Conservation (phyloP, 2,113 vertebrate species). For the Sardina pilchardus region DNA sequence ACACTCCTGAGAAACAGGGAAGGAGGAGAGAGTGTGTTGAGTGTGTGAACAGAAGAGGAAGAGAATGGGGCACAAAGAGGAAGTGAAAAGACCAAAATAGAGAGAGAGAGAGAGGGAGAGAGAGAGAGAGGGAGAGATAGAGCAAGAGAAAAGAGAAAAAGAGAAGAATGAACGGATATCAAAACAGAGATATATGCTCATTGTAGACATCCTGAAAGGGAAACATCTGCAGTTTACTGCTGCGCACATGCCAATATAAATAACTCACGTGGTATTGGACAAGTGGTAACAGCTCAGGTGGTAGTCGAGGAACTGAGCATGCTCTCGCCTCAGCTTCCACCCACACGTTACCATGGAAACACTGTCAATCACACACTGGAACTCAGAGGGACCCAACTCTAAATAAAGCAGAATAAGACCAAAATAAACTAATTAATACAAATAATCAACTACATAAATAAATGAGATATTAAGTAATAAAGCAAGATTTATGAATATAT, state of each 20-base stretch:
- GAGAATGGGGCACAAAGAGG: too few species aligned
- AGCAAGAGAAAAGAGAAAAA: not conserved
- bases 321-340: constrained; percentile 63
- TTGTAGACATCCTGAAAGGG: not conserved
- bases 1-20: constrained; percentile 29
- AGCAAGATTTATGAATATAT: too few species aligned
- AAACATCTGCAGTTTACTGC: not conserved
- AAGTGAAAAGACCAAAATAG: not conserved
- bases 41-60: not conserved
- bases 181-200: too few species aligned
- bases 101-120: not conserved
- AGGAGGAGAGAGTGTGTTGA: not conserved
- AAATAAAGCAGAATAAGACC: not conserved
- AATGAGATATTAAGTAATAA: too few species aligned
- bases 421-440: not conserved
- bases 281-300: constrained; percentile 52
- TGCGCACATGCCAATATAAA: not conserved
- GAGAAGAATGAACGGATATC: not conserved
- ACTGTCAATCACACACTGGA: not conserved
- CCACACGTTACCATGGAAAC: constrained; percentile 53
- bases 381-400: not conserved
- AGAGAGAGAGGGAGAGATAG: not conserved
- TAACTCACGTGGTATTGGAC: constrained; percentile 43
- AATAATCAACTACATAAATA: not conserved
- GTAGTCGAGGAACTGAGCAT: constrained; percentile 56